phyloP scores from a whole-genome alignment of 1,140 invertebrate genomes.

The Drosophila kikkawai region DNA sequence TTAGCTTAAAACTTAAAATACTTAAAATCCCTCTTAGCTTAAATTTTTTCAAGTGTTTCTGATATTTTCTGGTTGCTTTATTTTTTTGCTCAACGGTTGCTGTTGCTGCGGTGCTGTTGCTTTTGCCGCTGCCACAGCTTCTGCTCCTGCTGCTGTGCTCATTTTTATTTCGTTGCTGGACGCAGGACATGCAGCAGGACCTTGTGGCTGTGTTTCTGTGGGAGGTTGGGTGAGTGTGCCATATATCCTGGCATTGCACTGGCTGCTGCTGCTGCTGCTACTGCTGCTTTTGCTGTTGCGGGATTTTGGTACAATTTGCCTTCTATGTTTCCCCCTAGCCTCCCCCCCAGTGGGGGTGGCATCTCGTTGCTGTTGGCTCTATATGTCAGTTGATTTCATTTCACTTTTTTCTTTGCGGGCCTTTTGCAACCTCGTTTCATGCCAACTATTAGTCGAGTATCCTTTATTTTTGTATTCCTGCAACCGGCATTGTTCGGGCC shows the following conservation, averaged over 20 bases:
- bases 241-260: constrained; percentile 76
- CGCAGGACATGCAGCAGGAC: constrained; percentile 60
- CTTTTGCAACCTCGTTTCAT: constrained; percentile 51
- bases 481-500: constrained; percentile 3
- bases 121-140: constrained; percentile 10
- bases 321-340: constrained; percentile 23
- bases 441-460: constrained; percentile 74
- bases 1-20: not conserved
- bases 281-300: constrained; percentile 47
- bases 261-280: constrained; percentile 50
- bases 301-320: constrained; percentile 80
- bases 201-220: constrained; percentile 45
- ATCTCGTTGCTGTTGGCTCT: constrained; percentile 40
- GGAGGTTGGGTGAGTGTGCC: constrained; percentile 45
- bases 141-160: constrained; percentile 32
- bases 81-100: constrained; percentile 23
- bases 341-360: not conserved
- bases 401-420: constrained; percentile 68
- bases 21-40: not conserved
- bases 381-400: constrained; percentile 83
- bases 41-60: constrained; percentile 6
- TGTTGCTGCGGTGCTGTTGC: constrained; percentile 37
- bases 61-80: constrained; percentile 70
- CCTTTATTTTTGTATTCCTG: constrained; percentile 51
- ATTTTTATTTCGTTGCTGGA: constrained; percentile 67